These are phyloP conservation scores for Lycocerus yunnanus DNA, from an alignment of 2,888 invertebrate species.

Conservation along the genomic window DNA sequence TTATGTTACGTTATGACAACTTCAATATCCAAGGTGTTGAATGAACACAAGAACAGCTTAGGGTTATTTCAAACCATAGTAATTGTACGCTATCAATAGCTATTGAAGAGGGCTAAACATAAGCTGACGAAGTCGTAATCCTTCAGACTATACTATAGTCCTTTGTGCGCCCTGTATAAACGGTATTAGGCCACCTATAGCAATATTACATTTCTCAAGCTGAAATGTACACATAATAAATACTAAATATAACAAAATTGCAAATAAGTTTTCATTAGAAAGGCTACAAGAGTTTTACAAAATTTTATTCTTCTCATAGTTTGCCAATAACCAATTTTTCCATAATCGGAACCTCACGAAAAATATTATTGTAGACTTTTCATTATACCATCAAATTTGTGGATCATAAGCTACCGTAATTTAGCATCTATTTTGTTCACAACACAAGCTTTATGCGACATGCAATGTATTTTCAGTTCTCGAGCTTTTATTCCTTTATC, in stretches of 20 bases:
- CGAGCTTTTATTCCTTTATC: conserved; percentile 56
- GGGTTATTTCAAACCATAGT: conserved; percentile 52
- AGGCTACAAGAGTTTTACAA: conserved; percentile 8
- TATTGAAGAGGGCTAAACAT: conserved; percentile 36
- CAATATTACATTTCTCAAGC: conserved; percentile 29
- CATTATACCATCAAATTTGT: neutral
- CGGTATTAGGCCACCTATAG: conserved; percentile 38
- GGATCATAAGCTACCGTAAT: conserved; percentile 17
- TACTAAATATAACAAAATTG: conserved; percentile 33
- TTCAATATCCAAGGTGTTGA: conserved; percentile 42
- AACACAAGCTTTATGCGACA: conserved; percentile 43
- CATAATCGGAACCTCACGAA: too few relatives aligned
- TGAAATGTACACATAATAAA: conserved; percentile 37
- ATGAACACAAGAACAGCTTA: conserved; percentile 48
- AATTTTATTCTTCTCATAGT: neutral
- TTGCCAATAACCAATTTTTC: neutral
- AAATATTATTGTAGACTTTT: neutral
- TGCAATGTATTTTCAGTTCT: conserved; percentile 51
- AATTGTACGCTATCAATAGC: conserved; percentile 53
- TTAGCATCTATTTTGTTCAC: conserved; percentile 15
- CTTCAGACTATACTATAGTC: conserved; percentile 34
- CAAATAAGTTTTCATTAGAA: conserved; percentile 28
- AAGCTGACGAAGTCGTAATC: conserved; percentile 33
- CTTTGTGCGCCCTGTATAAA: conserved; percentile 37
- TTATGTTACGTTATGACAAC: conserved; percentile 26